These are phyloP conservation scores for Lates japonicus DNA, from an alignment of 2,797 vertebrate genomes.

Conservation along the genomic window DNA sequence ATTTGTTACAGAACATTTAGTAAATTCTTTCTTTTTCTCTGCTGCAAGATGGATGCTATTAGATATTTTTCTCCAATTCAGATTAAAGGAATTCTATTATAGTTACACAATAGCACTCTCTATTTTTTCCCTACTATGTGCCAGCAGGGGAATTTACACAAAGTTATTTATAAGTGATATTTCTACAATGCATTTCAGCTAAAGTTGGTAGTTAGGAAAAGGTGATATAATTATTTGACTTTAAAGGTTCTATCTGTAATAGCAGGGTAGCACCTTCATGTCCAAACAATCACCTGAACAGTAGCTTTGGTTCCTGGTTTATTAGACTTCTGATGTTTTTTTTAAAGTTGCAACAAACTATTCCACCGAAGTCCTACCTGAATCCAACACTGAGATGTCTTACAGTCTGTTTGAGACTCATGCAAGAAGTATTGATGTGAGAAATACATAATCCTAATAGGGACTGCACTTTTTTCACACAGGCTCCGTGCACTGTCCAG, in stretches of 20 bases:
- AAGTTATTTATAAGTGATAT: constrained; percentile 18
- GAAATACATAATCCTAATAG: background rate
- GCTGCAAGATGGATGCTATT: constrained; percentile 43
- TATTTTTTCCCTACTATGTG: background rate
- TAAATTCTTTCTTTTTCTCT: constrained; percentile 35
- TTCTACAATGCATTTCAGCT: constrained; percentile 1
- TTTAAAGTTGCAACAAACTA: background rate
- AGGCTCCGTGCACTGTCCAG: constrained; percentile 97
- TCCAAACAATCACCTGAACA: background rate
- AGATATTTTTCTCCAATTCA: constrained; percentile 14
- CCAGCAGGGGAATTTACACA: constrained; percentile 15
- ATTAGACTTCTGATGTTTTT: background rate
- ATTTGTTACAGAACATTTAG: constrained; percentile 56
- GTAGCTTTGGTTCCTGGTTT: background rate
- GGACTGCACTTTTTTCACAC: constrained; percentile 21
- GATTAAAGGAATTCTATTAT: constrained; percentile 44
- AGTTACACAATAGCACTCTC: constrained; percentile 12
- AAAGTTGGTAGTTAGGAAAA: background rate
- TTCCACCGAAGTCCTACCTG: background rate
- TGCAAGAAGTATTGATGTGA: background rate
- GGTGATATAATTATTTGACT: background rate
- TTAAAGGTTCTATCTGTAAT: background rate
- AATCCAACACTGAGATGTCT: background rate
- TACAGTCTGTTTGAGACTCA: background rate
- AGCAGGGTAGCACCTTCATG: background rate